Percentiles rank a stretch among this genome's conserved stretches.
These are phyloP conservation scores for Ptychochromis oligacanthus DNA, from an alignment of 2,113 vertebrate species.

Conservation along the genomic window DNA sequence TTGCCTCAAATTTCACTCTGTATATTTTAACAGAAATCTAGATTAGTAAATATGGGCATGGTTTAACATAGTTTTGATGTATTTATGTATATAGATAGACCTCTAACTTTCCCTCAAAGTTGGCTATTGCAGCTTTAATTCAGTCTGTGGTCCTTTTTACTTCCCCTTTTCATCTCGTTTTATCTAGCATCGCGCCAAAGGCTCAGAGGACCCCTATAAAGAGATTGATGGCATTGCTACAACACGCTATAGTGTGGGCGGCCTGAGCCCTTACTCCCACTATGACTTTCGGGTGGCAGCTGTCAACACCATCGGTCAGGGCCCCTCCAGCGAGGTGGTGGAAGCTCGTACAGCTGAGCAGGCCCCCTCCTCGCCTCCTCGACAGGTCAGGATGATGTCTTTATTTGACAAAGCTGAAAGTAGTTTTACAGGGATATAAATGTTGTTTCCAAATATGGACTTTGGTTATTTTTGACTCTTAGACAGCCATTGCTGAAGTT, in stretches of 20 bases:
- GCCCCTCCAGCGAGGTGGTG: conserved; percentile 91
- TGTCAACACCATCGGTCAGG: conserved; percentile 95
- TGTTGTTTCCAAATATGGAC: neutral
- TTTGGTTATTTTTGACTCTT: neutral
- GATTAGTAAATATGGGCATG: neutral
- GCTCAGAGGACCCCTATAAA: conserved; percentile 91
- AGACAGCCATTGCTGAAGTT: neutral
- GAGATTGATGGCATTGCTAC: conserved; percentile 98
- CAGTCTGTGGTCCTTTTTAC: neutral
- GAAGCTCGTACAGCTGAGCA: conserved; percentile 95
- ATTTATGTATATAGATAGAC: neutral
- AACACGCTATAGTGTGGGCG: conserved; percentile 96
- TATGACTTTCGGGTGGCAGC: conserved; percentile 96
- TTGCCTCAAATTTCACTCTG: neutral
- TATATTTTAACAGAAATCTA: neutral
- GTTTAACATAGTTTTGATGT: neutral
- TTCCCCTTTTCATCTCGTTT: neutral
- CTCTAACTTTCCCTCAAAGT: neutral
- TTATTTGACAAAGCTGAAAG: neutral
- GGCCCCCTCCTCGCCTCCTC: conserved; percentile 94
- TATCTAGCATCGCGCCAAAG: conserved; percentile 89
- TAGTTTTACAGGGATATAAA: neutral
- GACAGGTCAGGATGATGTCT: conserved; percentile 83
- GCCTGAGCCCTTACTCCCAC: conserved; percentile 96
- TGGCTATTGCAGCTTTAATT: conserved; percentile 16